Conservation (phyloP, 2,888 invertebrate species). For the Cheilosia vernalis region DNA sequence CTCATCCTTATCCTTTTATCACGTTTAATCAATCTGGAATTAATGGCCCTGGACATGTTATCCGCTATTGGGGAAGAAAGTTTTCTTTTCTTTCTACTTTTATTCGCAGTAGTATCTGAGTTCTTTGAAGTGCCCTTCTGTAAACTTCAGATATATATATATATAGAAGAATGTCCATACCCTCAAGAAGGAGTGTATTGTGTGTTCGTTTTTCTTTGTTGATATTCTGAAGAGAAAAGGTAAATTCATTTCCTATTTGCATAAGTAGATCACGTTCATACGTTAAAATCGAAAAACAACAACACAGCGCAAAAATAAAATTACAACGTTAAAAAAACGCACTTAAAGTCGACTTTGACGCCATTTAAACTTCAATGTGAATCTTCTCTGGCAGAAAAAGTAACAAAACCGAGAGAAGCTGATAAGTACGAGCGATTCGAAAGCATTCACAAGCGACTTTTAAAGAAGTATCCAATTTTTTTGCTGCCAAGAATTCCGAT, state of each 20-base stretch:
- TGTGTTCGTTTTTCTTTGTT: background rate
- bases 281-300: slow-evolving; percentile 11
- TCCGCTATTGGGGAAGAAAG: slow-evolving; percentile 28
- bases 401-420: background rate
- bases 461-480: background rate
- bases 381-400: slow-evolving; percentile 1
- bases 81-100: background rate
- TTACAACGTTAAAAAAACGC: no score
- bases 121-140: slow-evolving; percentile 21
- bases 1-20: slow-evolving; percentile 46
- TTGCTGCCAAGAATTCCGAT: slow-evolving; percentile 12
- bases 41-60: slow-evolving; percentile 42
- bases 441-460: background rate
- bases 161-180: slow-evolving; percentile 13
- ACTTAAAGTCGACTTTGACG: background rate
- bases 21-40: slow-evolving; percentile 64
- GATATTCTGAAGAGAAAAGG: slow-evolving; percentile 9
- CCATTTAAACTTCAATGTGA: slow-evolving; percentile 30
- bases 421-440: slow-evolving; percentile 4
- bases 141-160: background rate
- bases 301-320: slow-evolving; percentile 2
- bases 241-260: slow-evolving; percentile 40
- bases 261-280: slow-evolving; percentile 40
- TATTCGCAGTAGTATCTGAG: background rate
- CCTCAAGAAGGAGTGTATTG: background rate